Base-by-base conservation (phyloP, 2,113 vertebrate species). In the Peromyscus maniculatus region DNA sequence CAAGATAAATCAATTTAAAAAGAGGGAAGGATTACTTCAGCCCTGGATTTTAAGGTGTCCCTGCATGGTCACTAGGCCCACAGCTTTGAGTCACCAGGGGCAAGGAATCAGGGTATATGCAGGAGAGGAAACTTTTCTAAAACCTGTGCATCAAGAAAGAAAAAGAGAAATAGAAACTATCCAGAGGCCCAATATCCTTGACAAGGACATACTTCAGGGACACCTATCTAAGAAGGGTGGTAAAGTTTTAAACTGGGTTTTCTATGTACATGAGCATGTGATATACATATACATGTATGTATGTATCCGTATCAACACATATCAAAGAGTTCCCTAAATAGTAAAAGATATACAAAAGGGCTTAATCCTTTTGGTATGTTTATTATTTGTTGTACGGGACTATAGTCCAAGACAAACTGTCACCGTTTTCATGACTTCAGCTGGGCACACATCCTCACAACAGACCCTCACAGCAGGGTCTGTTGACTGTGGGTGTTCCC, bases 241-340 rank as follows among this genome's bases (percentile, higher is more conserved):
- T 59, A 87, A 90, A 93, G 52, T 88, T 83, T 62, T 74, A 80
- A 96, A 87, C 52, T 21, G 74, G 33, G 55, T 83, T 71, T 84
- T 31, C 89, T 1, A 96, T 1, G 33, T 31, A 71, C 39, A 62
- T 3, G 22, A 62, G 12, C 22, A 39, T 79, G 6, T 33, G 31
- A 36, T 55, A 19, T 52, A 33, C 28, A 33, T 3, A 36, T 33
- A 33, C 19, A 55, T 12, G 4, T 72, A n/a, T 7, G 31, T 9
- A 39, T 39, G 9, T 74, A 39, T 39, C 39, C 39, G n/a, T 39
- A 62, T 21, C 21, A 28, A 43, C 15, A 67, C 46, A 72, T 13
- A 77, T 31, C 28, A 89, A 92, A 19, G 28, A 71, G 83, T 71
- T 84, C 67, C 71, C 6, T 55, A 80, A 78, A 91, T 21, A 91